Conservation (phyloP, 2,888 invertebrate genomes). For the Tineola bisselliella region DNA sequence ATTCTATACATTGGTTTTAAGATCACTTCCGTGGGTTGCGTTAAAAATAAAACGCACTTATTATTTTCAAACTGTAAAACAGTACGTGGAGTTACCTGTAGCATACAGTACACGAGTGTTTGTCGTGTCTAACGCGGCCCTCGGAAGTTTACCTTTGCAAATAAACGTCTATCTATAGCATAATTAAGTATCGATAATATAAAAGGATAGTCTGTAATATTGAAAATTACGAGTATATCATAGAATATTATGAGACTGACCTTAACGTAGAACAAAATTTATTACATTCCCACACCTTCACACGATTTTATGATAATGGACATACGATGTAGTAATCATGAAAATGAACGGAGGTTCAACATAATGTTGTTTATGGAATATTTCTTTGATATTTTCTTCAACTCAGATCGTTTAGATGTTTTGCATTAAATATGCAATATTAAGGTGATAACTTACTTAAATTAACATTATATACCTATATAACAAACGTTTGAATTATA, state of each 20-base stretch:
- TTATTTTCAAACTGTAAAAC: too few species aligned
- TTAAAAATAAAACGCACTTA: too few species aligned
- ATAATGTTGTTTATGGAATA: neutral
- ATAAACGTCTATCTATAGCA: too few species aligned
- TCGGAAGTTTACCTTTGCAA: too few species aligned
- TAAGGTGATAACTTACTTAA: too few species aligned
- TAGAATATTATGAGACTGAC: conserved; percentile 23
- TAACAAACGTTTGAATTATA: too few species aligned
- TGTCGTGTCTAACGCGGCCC: too few species aligned
- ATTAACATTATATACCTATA: too few species aligned
- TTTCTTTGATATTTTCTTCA: neutral
- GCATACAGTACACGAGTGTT: too few species aligned
- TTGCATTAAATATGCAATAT: too few species aligned
- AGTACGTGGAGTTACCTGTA: too few species aligned
- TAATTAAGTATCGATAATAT: neutral
- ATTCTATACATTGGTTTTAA: neutral
- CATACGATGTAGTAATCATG: conserved; percentile 23
- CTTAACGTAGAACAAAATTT: conserved; percentile 25
- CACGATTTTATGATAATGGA: conserved; percentile 29
- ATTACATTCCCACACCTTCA: conserved; percentile 26
- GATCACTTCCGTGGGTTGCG: too few species aligned
- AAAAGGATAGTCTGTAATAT: conserved; percentile 23
- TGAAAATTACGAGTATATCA: conserved; percentile 29
- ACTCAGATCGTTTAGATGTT: neutral
- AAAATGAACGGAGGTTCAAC: conserved; percentile 16